Conservation (phyloP, 2,797 vertebrate species). For the Sebastes oblongus region DNA sequence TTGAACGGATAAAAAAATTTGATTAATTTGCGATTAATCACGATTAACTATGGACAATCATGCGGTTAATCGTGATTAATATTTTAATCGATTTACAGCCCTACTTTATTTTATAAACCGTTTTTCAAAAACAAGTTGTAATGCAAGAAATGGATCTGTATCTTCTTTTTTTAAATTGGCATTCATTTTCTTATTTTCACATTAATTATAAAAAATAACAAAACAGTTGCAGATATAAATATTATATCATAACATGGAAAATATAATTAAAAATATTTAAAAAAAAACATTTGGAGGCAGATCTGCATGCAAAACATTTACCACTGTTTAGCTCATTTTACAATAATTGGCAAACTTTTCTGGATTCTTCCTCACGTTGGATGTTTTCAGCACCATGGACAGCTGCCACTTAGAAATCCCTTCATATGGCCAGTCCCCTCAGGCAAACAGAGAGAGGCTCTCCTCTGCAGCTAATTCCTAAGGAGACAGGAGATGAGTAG, state of each 20-base stretch:
- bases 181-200: neutral
- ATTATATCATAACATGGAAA: neutral
- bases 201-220: neutral
- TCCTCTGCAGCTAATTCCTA: slow-evolving; percentile 36
- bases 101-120: too few species aligned
- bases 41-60: too few species aligned
- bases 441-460: slow-evolving; percentile 21
- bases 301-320: neutral
- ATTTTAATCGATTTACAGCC: too few species aligned
- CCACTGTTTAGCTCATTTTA: slow-evolving; percentile 2
- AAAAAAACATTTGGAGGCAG: neutral
- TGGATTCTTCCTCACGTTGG: neutral
- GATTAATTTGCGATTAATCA: too few species aligned
- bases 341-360: slow-evolving; percentile 33
- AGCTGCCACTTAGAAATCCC: slow-evolving; percentile 57
- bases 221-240: neutral
- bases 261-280: neutral
- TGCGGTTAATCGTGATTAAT: too few species aligned
- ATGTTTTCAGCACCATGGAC: slow-evolving; percentile 58
- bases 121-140: too few species aligned
- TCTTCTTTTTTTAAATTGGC: neutral
- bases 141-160: neutral
- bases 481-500: slow-evolving; percentile 39
- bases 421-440: slow-evolving; percentile 28
- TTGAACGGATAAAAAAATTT: too few species aligned